Evolutionary conservation across 1,140 invertebrate species (phyloP).

Genomic region (Aradophagus sp.): DNA sequence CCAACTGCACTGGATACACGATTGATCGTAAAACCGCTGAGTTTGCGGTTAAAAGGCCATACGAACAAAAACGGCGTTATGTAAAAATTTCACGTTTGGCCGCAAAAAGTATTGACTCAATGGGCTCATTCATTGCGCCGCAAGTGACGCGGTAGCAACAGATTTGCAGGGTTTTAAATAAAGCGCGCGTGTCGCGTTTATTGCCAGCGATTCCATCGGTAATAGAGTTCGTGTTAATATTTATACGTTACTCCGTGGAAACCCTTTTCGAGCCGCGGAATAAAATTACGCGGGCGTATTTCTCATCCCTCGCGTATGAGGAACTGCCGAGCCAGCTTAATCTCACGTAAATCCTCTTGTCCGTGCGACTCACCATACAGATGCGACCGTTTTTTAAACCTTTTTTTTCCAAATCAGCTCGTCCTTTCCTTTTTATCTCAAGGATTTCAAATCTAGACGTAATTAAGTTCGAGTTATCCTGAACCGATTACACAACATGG

Average conservation of each 20-base stretch:
- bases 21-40: conserved; percentile 31
- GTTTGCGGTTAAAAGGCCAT: conserved; percentile 29
- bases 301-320: conserved; percentile 23
- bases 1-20: conserved; percentile 43
- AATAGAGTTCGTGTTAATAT: conserved; percentile 53
- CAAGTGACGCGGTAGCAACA: conserved; percentile 41
- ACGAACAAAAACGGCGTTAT: conserved; percentile 26
- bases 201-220: conserved; percentile 39
- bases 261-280: conserved; percentile 40
- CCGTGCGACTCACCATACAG: conserved; percentile 17
- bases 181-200: conserved; percentile 42
- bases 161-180: conserved; percentile 50
- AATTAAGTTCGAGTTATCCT: too few relatives aligned
- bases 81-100: conserved; percentile 39
- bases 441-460: too few relatives aligned
- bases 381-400: too few relatives aligned
- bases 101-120: conserved; percentile 52
- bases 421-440: too few relatives aligned
- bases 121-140: conserved; percentile 43
- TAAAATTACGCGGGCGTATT: conserved; percentile 40
- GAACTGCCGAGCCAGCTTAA: conserved; percentile 45
- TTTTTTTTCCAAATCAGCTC: too few relatives aligned
- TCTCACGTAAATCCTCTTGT: conserved; percentile 42
- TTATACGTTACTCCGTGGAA: conserved; percentile 46
- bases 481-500: too few relatives aligned